Base-by-base conservation (phyloP, 2,113 vertebrate genomes). In the Epinephelus lanceolatus region DNA sequence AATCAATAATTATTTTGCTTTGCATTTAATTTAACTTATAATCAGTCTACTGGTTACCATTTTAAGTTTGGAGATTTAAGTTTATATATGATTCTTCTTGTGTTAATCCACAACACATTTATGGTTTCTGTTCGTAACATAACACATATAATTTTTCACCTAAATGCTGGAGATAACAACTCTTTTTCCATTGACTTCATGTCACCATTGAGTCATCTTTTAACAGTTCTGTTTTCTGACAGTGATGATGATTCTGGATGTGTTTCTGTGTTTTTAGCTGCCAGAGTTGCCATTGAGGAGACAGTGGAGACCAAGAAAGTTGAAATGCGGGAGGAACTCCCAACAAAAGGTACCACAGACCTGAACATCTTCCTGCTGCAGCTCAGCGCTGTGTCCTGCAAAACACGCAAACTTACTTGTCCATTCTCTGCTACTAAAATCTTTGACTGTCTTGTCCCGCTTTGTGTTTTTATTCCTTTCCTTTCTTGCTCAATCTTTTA, bases 291-390 rank as follows among this genome's bases (percentile, higher is more conserved):
- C 4, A 53, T 96, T 30, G 94, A 97, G 78, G 96, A 99, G 91
- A 93, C 93, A 49, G 77, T 97, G 57, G 95, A 96, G 93, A 95
- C 94, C 84, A 95, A 76, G 76, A 94, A 94, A 21, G 91, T 97
- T 62, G 95, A 92, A 81, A 94, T 93, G 93, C 96, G 95, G 94
- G 95, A 97, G 84, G 93, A 80, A 71, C 55, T 90, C 9, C 90
- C 91, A 55, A 53, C 13, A 0, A 92, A 89, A 96, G 95, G 96
- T 96, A 95, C 5, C 0, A 0, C 12, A 52, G n/a, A 68, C n/a
- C 63, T 17, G 25, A 60, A 14, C n/a, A 1, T 45, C 45, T 8
- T 59, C 65, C 49, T 78, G 42, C 42, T 57, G 67, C 74, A 60
- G 77, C 78, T 84, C 42, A 19, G 51, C 5, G 6, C 52, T 9